Base-by-base conservation (phyloP, 2,113 vertebrate species). In the Xenotilapia leptura region DNA sequence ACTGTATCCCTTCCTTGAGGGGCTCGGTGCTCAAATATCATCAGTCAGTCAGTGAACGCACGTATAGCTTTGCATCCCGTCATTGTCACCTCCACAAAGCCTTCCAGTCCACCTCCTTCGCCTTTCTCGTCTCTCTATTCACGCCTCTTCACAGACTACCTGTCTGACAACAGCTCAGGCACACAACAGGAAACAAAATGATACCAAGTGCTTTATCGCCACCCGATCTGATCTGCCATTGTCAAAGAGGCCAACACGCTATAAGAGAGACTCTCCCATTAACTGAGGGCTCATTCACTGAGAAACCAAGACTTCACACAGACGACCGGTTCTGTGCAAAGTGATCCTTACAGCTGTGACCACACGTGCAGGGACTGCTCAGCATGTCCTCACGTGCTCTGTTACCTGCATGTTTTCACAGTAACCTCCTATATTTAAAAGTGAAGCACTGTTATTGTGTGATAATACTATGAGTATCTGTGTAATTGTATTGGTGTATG, bases 51-150 rank as follows among this genome's bases (percentile, higher is more conserved):
- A 54, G 58, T 84, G 79, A 82, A 82, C 3, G 9, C 40, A 85
- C 26, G 40, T 62, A 55, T 47, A 82, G 45, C 55, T 86, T 86
- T 83, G 89, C 85, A 79, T 86, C 60, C 26, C 70, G 15, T 14
- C 28, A 86, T 86, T 92, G 85, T 93, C 82, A 53, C 40, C 81
- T 42, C 83, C 73, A 86, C 83, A 91, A 86, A 89, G 89, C 89
- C 49, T 83, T 79, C 68, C 79, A 38, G 75, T 82, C 86, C 56
- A 51, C 62, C 38, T 84, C 84, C 62, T 86, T 73, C 47, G 49
- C 81, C 80, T 73, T 79, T 83, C 42, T 49, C 33, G 51, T 56
- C 47, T 49, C 26, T 79, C 88, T 58, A 17, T 86, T 85, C 82
- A 54, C 65, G 15, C 8, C 33, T 38, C 62, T 17, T 62, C 19